phyloP scores from a whole-genome alignment of 92 coral and sea anemone genomes.

The Montipora capitata region DNA sequence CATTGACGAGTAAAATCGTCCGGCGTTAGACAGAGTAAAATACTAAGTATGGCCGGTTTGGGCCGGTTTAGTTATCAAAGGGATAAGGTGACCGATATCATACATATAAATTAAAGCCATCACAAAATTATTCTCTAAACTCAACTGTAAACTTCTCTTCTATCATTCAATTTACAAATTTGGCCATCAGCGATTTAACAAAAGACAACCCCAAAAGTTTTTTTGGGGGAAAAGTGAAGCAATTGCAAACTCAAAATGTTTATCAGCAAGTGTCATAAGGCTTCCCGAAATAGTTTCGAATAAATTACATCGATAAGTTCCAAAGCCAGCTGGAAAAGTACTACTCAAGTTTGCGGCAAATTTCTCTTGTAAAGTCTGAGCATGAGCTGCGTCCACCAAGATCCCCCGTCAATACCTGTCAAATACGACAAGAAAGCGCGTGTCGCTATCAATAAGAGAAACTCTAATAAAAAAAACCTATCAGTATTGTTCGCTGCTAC shows the following conservation, averaged over 20 bases:
- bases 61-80: too few species aligned
- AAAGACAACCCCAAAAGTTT: too few species aligned
- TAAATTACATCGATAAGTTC: conserved; percentile 2
- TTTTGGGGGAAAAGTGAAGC: not conserved
- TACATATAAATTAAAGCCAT: not conserved
- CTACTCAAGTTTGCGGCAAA: conserved; percentile 84
- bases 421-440: not conserved
- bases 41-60: too few species aligned
- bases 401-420: conserved; percentile 94
- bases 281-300: not conserved
- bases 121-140: not conserved
- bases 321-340: conserved; percentile 42
- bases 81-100: too few species aligned
- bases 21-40: too few species aligned
- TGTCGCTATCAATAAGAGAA: not conserved
- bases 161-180: not conserved
- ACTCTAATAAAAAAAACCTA: not conserved
- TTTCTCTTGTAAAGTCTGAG: conserved; percentile 93
- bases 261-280: not conserved
- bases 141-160: not conserved
- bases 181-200: too few species aligned
- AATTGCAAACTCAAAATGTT: not conserved
- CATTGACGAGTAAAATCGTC: too few species aligned
- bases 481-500: too few species aligned
- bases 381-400: conserved; percentile 94